These are phyloP conservation scores for Cydia amplana DNA, from an alignment of 1,140 invertebrate species.

Conservation along the genomic window DNA sequence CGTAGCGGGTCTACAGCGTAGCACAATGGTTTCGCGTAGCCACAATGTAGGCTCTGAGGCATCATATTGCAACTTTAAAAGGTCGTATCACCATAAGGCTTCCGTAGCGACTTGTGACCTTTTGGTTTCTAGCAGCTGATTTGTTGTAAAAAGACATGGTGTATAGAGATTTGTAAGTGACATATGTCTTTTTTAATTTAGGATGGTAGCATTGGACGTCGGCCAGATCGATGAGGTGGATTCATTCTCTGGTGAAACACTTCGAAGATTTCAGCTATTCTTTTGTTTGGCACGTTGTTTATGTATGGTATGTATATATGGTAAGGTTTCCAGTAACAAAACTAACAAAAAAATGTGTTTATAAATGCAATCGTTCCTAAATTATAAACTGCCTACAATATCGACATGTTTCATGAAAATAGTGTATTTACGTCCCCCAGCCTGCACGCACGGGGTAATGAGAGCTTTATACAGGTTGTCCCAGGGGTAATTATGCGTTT, in stretches of 20 bases:
- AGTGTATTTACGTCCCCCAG: not conserved
- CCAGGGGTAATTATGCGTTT: conserved; percentile 13
- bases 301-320: not conserved
- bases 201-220: not conserved
- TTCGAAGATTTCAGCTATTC: conserved; percentile 21
- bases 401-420: not conserved
- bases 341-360: too few species aligned
- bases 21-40: conserved; percentile 50
- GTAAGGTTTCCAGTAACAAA: too few species aligned
- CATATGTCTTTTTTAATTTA: not conserved
- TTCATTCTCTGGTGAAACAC: conserved; percentile 17
- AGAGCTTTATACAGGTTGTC: conserved; percentile 7
- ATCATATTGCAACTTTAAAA: not conserved
- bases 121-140: conserved; percentile 6
- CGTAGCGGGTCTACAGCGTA: conserved; percentile 47
- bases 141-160: not conserved
- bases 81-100: not conserved
- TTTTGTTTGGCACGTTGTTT: not conserved
- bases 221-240: conserved; percentile 10
- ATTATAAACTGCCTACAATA: not conserved
- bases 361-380: not conserved
- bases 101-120: conserved; percentile 3
- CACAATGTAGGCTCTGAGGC: conserved; percentile 40
- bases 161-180: not conserved
- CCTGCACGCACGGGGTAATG: conserved; percentile 6